Conservation (phyloP, 2,888 invertebrate genomes). For the Chloromyia formosa region DNA sequence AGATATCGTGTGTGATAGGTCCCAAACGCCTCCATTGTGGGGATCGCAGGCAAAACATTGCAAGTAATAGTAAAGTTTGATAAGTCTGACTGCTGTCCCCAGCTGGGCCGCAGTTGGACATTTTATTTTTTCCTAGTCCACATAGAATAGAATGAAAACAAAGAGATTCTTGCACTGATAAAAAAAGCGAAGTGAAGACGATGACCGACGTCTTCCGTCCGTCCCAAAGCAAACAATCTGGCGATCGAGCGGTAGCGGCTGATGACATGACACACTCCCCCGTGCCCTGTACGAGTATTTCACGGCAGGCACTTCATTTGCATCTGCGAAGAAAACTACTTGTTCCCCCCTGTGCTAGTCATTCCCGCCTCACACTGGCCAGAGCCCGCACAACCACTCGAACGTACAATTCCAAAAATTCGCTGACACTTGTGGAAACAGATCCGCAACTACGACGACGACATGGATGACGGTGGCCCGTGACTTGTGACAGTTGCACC, state of each 20-base stretch:
- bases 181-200: neutral
- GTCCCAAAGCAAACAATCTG: slow-evolving; percentile 19
- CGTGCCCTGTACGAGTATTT: too few species aligned
- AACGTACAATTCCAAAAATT: neutral
- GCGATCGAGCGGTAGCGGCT: slow-evolving; percentile 16
- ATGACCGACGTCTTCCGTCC: too few species aligned
- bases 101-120: neutral
- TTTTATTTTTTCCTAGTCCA: neutral
- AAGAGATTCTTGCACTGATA: slow-evolving; percentile 38
- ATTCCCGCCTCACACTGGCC: neutral
- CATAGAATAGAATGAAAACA: slow-evolving; percentile 30
- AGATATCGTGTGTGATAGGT: neutral
- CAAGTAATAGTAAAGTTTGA: slow-evolving; percentile 14
- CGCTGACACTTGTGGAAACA: slow-evolving; percentile 39
- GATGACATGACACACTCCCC: slow-evolving; percentile 22
- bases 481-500: slow-evolving; percentile 26
- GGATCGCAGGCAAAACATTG: neutral
- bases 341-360: neutral
- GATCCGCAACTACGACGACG: neutral
- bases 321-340: neutral
- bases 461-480: neutral
- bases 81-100: slow-evolving; percentile 3
- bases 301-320: neutral
- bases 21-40: neutral
- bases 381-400: neutral